phyloP scores from a whole-genome alignment of 2,113 vertebrate genomes.

The Poecile atricapillus region DNA sequence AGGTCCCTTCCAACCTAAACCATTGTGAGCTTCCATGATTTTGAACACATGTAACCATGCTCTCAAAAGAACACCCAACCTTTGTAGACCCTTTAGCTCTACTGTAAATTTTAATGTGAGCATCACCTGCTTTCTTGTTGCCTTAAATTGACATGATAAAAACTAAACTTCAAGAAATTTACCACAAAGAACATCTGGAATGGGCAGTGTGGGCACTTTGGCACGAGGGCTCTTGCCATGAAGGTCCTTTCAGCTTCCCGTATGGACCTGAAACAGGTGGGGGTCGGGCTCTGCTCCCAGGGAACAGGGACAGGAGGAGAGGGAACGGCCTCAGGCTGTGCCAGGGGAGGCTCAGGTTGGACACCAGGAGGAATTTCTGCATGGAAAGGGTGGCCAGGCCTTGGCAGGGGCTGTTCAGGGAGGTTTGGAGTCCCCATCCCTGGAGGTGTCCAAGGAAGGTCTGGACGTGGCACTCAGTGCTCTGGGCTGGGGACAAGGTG shows the following conservation, averaged over 20 bases:
- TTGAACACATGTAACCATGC: no score
- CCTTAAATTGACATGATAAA: background rate
- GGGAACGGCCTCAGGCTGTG: accelerated
- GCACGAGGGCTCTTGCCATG: background rate
- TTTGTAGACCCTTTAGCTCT: background rate
- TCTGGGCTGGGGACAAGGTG: background rate
- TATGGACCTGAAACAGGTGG: accelerated
- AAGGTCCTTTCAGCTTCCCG: background rate
- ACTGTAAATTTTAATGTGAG: background rate
- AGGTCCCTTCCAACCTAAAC: background rate
- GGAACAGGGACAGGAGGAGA: background rate
- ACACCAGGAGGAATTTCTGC: accelerated
- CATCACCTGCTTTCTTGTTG: accelerated
- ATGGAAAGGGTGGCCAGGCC: background rate
- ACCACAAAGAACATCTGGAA: background rate
- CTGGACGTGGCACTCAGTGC: background rate
- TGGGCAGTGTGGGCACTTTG: background rate
- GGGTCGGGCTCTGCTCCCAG: accelerated
- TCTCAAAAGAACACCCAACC: background rate
- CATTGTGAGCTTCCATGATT: background rate
- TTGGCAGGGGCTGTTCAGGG: background rate
- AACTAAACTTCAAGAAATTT: background rate
- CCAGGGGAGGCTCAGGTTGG: background rate
- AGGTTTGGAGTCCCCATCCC: background rate
- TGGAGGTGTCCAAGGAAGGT: background rate